Conservation (phyloP, 2,797 vertebrate genomes). For the Periophthalmus magnuspinnatus region DNA sequence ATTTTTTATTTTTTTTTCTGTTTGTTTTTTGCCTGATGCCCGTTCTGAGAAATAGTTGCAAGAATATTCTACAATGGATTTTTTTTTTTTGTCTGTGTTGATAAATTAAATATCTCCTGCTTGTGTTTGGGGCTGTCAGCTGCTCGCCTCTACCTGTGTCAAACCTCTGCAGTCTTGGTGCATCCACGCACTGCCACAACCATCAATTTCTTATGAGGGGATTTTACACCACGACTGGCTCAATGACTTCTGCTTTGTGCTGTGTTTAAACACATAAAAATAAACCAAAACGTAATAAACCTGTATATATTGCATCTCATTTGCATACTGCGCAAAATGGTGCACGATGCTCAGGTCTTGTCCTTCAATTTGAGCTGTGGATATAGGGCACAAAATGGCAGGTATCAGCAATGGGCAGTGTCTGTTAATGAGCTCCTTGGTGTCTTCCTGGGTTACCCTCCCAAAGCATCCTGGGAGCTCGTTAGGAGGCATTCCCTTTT, state of each 20-base stretch:
- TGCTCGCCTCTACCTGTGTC: slow-evolving; percentile 14
- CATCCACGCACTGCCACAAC: slow-evolving; percentile 2
- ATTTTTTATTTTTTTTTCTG: too few species aligned
- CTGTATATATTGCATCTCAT: slow-evolving; percentile 30
- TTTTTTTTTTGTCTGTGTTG: neutral
- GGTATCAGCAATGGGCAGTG: slow-evolving; percentile 42
- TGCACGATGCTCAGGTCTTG: slow-evolving; percentile 41
- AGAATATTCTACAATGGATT: neutral
- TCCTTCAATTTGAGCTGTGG: slow-evolving; percentile 53
- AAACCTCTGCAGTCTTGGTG: slow-evolving; percentile 10
- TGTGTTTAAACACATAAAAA: slow-evolving; percentile 21
- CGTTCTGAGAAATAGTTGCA: too few species aligned
- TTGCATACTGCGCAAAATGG: slow-evolving; percentile 48
- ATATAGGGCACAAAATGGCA: slow-evolving; percentile 47
- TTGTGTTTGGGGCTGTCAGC: slow-evolving; percentile 14
- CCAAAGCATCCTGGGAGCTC: slow-evolving; percentile 66
- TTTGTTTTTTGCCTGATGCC: too few species aligned
- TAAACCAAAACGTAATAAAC: slow-evolving; percentile 3
- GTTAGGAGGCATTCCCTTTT: slow-evolving; percentile 68
- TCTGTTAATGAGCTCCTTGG: slow-evolving; percentile 74
- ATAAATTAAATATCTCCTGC: slow-evolving; percentile 8
- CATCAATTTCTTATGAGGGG: slow-evolving; percentile 26
- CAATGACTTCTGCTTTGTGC: neutral
- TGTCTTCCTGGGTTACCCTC: slow-evolving; percentile 41
- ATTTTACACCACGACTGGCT: neutral